Evolutionary conservation across 2,113 vertebrate genomes (phyloP), one percentile per base, ranked within the genome.

Genomic region (Prolemur simus): DNA sequence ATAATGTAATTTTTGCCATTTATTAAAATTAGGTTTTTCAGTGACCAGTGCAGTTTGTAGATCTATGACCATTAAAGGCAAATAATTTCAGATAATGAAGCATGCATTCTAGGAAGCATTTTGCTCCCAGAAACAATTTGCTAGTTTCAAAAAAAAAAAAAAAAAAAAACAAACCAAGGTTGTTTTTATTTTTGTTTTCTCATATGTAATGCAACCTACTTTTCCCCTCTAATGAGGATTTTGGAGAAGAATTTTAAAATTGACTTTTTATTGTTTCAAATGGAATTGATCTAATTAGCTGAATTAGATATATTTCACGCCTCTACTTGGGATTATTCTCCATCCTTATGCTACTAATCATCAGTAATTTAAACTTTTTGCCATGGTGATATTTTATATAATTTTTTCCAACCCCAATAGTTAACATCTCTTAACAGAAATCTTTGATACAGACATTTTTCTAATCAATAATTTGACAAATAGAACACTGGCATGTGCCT

Each of bases 391-490:
- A 13, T 73, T 89, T 60, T 71, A 18, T 42, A 37, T 47, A 83
- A 60, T 88, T 78, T 34, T 78, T n/a, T 63, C 42, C 25, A 84
- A 37, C 29, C 14, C 47, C 63, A 90, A 74, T 34, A 74, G 27
- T n/a, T n/a, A 89, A 66, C 49, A 45, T n/a, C 29, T 95, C 42
- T 45, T 47, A 68, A 21, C 49, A 49, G 77, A 89, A 64, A 15
- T 42, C 27, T 86, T 60, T 37, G 34, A 85, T 92, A 52, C 42
- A 66, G 60, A 77, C 71, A 76, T 29, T 73, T 45, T 2, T 39
- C 71, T 86, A 86, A 96, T 76, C 89, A 89, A 92, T 39, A 91
- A 84, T 68, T 78, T 91, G 34, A 87, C 71, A 91, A 64, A 52
- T 13, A 68, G 34, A 42, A 23, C 14, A 80, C 2, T 74, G 27